Percentiles rank a stretch among this genome's conserved stretches.
These are phyloP conservation scores for Chaetodon trifasciatus DNA, from an alignment of 2,797 vertebrate species.

Conservation along the genomic window DNA sequence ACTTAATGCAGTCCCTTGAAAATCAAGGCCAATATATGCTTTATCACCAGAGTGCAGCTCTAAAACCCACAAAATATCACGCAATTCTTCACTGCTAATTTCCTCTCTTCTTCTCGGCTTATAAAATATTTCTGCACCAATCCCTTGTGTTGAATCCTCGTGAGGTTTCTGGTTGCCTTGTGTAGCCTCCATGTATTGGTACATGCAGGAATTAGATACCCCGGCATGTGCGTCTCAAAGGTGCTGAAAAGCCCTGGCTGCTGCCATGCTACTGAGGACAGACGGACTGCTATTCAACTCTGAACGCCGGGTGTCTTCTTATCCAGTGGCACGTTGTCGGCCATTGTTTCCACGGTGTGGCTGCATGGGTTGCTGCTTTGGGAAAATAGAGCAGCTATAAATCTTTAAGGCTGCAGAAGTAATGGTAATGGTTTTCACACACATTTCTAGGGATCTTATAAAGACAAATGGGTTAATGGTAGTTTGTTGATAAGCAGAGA, in stretches of 20 bases:
- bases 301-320: constrained; percentile 49
- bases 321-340: constrained; percentile 31
- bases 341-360: constrained; percentile 49
- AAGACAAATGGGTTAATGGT: constrained; percentile 1
- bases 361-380: constrained; percentile 35
- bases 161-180: constrained; percentile 69
- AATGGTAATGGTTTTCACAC: constrained; percentile 28
- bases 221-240: constrained; percentile 39
- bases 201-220: constrained; percentile 69
- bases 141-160: constrained; percentile 53
- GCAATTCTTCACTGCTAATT: constrained; percentile 19
- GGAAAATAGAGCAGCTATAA: constrained; percentile 49
- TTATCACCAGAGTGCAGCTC: constrained; percentile 36
- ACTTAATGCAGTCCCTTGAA: constrained; percentile 5
- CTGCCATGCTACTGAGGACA: constrained; percentile 57
- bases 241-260: constrained; percentile 57
- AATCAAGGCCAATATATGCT: background rate
- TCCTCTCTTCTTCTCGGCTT: constrained; percentile 54
- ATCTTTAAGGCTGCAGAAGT: constrained; percentile 54
- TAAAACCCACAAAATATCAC: constrained; percentile 37
- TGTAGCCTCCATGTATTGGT: constrained; percentile 39
- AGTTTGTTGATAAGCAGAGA: constrained; percentile 3
- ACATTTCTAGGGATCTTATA: background rate
- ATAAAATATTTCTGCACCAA: constrained; percentile 77
- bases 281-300: constrained; percentile 64